phyloP scores from a whole-genome alignment of 1,140 invertebrate genomes.

The Heterodera carotae region DNA sequence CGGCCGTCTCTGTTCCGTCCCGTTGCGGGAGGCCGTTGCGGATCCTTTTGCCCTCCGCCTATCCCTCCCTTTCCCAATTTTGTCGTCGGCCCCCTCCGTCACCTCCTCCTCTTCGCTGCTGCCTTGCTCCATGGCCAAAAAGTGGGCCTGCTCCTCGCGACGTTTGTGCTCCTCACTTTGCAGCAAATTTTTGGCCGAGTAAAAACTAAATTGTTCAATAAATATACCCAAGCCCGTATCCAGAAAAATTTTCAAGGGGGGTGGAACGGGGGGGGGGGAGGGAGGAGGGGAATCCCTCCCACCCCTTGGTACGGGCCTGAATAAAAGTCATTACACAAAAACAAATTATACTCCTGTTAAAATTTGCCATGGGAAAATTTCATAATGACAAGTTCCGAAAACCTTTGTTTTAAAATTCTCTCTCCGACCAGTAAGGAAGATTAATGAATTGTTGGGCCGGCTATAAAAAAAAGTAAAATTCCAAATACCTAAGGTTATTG shows the following conservation, averaged over 20 bases:
- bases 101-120: slow-evolving; percentile 44
- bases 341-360: no score
- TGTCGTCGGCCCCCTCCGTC: not conserved
- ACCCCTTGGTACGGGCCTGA: no score
- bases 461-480: no score
- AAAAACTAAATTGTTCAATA: slow-evolving; percentile 44
- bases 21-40: not conserved
- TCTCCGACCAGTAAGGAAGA: no score
- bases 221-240: not conserved
- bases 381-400: no score
- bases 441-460: no score
- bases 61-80: slow-evolving; percentile 21
- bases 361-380: no score
- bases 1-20: not conserved
- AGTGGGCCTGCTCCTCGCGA: slow-evolving; percentile 47
- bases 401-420: no score
- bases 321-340: no score
- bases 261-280: no score
- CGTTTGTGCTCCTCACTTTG: slow-evolving; percentile 45
- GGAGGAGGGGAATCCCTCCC: no score
- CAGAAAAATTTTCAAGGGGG: not conserved
- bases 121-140: slow-evolving; percentile 48
- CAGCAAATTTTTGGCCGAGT: slow-evolving; percentile 47
- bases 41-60: not conserved
- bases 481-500: no score